A percentile compares a stretch with the other conserved stretches of the same genome.
Evolutionary conservation across 2,888 invertebrate genomes (phyloP).

Genomic region (Galeruca laticollis): DNA sequence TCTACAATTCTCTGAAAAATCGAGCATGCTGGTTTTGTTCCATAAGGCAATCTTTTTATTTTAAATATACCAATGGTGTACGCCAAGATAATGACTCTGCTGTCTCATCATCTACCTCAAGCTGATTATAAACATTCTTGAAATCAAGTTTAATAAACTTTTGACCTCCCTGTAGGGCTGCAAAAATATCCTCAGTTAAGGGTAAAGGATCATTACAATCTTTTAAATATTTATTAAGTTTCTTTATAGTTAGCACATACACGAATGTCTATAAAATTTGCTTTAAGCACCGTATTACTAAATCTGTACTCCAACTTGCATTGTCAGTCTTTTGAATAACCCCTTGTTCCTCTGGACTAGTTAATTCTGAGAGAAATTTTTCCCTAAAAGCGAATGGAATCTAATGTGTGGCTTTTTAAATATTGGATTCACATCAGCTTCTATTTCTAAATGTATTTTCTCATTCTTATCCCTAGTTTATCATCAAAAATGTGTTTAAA

Average conservation of each 20-base stretch:
- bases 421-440: background rate
- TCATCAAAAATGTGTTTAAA: too few relatives aligned
- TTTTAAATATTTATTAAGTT: slow-evolving; percentile 48
- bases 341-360: slow-evolving; percentile 27
- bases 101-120: slow-evolving; percentile 15
- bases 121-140: too few relatives aligned
- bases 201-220: slow-evolving; percentile 29
- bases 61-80: slow-evolving; percentile 55
- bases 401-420: too few relatives aligned
- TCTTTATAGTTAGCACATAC: slow-evolving; percentile 51
- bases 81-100: slow-evolving; percentile 39
- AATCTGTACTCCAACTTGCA: too few relatives aligned
- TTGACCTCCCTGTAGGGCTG: too few relatives aligned
- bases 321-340: slow-evolving; percentile 23
- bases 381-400: too few relatives aligned
- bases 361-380: slow-evolving; percentile 16
- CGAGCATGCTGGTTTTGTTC: slow-evolving; percentile 55
- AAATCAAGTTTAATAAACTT: too few relatives aligned
- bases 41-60: slow-evolving; percentile 61
- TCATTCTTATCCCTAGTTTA: background rate
- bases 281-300: slow-evolving; percentile 19
- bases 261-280: slow-evolving; percentile 28
- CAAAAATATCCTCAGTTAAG: slow-evolving; percentile 22
- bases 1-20: slow-evolving; percentile 8
- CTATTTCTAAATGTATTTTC: slow-evolving; percentile 12